A percentile compares a stretch with the other conserved stretches of the same genome.
phyloP scores from a whole-genome alignment of 2,888 invertebrate species.

The Diarsia dahlii region DNA sequence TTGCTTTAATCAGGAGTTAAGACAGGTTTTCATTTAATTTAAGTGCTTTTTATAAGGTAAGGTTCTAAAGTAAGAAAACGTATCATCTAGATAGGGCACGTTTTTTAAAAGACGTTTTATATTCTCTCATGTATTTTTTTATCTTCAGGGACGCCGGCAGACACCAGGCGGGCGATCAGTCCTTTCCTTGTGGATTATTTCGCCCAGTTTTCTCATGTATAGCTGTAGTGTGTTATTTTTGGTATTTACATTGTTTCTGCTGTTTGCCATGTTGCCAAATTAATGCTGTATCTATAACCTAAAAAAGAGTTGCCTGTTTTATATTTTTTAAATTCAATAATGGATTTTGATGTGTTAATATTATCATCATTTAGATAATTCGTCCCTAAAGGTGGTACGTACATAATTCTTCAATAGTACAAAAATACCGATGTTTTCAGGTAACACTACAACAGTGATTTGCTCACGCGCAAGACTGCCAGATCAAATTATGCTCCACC shows the following conservation, averaged over 20 bases:
- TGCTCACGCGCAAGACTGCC: neutral
- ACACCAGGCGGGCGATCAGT: no score
- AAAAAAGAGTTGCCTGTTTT: neutral
- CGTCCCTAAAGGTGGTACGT: neutral
- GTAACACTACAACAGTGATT: neutral
- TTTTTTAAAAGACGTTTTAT: neutral
- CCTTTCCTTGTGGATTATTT: no score
- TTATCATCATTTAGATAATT: neutral
- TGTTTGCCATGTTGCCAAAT: neutral
- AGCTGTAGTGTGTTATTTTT: neutral
- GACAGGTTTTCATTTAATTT: constrained; percentile 23
- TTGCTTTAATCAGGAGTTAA: constrained; percentile 17
- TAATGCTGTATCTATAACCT: neutral
- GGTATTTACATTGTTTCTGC: no score
- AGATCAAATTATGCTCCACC: neutral
- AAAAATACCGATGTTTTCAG: neutral
- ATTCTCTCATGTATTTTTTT: no score
- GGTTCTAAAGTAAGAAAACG: neutral
- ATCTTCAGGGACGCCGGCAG: no score
- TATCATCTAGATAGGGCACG: constrained; percentile 35
- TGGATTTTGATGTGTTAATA: neutral
- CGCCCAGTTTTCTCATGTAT: no score
- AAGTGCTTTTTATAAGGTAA: constrained; percentile 26
- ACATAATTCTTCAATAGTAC: neutral
- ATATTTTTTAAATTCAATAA: neutral